Percentiles rank a stretch among this genome's conserved stretches.
Evolutionary conservation across 2,113 vertebrate species (phyloP).

Genomic region (Oncorhynchus tshawytscha): DNA sequence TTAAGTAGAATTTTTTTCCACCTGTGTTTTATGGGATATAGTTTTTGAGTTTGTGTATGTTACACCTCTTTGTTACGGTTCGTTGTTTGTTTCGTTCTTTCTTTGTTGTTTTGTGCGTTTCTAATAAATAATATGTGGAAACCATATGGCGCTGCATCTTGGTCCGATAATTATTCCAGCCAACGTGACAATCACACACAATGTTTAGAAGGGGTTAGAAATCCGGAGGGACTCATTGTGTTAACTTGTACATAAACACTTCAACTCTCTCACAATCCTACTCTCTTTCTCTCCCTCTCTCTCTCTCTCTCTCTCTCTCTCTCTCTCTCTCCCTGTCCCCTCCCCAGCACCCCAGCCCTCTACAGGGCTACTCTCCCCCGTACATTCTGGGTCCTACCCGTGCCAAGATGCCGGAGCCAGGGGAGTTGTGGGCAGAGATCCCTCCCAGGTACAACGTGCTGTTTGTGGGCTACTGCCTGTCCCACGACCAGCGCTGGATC

Average conservation of each 20-base stretch:
- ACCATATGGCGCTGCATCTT: no score
- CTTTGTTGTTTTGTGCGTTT: no score
- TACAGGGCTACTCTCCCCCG: slow-evolving; percentile 89
- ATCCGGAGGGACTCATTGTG: no score
- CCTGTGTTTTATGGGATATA: no score
- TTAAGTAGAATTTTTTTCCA: no score
- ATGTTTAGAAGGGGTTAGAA: no score
- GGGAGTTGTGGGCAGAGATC: slow-evolving; percentile 87
- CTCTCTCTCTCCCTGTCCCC: neutral
- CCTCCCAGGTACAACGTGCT: slow-evolving; percentile 91
- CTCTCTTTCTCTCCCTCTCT: neutral
- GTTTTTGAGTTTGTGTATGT: no score
- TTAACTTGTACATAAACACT: neutral
- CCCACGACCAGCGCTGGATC: slow-evolving; percentile 97
- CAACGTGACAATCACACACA: no score
- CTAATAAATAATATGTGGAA: no score
- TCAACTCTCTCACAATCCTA: neutral
- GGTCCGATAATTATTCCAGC: no score
- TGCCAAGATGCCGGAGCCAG: slow-evolving; percentile 87
- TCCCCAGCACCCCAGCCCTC: slow-evolving; percentile 84
- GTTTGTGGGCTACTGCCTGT: slow-evolving; percentile 94
- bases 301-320: neutral
- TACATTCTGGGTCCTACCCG: slow-evolving; percentile 90
- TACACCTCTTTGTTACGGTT: no score
- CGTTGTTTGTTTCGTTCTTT: no score